A percentile compares a stretch with the other conserved stretches of the same genome.
These are phyloP conservation scores for Ceramica pisi DNA, from an alignment of 2,888 invertebrate species.

Conservation along the genomic window DNA sequence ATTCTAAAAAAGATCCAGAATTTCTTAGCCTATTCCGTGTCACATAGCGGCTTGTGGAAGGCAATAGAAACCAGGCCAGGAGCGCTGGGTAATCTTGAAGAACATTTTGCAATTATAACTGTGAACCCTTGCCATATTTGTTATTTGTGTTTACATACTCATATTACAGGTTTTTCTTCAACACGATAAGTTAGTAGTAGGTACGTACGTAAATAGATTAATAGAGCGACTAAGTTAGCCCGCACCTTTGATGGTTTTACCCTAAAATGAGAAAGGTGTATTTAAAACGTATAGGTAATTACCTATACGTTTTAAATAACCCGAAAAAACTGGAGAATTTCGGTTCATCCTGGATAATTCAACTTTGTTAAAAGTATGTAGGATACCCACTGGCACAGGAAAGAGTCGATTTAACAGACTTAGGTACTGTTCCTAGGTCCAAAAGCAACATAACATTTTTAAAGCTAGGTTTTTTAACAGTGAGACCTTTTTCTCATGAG, in stretches of 20 bases:
- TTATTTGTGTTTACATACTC: conserved; percentile 23
- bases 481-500: not conserved
- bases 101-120: conserved; percentile 49
- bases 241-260: not conserved
- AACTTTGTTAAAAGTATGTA: not conserved
- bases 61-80: conserved; percentile 47
- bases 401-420: no score
- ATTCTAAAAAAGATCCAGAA: conserved; percentile 27
- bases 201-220: no score
- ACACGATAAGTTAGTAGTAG: not conserved
- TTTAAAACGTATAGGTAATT: not conserved
- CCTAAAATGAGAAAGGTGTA: not conserved
- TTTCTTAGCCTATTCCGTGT: conserved; percentile 46
- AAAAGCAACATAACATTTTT: no score
- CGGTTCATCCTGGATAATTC: not conserved
- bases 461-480: no score
- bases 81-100: conserved; percentile 53
- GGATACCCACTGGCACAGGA: not conserved
- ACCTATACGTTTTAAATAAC: not conserved
- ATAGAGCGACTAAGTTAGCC: not conserved
- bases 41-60: conserved; percentile 55
- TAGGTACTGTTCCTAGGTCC: no score
- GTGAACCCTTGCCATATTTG: conserved; percentile 24
- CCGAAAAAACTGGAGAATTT: not conserved
- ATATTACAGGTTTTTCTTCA: conserved; percentile 21